Evolutionary conservation across 2,113 vertebrate genomes (phyloP).

Genomic region (Lichenostomus cassidix): DNA sequence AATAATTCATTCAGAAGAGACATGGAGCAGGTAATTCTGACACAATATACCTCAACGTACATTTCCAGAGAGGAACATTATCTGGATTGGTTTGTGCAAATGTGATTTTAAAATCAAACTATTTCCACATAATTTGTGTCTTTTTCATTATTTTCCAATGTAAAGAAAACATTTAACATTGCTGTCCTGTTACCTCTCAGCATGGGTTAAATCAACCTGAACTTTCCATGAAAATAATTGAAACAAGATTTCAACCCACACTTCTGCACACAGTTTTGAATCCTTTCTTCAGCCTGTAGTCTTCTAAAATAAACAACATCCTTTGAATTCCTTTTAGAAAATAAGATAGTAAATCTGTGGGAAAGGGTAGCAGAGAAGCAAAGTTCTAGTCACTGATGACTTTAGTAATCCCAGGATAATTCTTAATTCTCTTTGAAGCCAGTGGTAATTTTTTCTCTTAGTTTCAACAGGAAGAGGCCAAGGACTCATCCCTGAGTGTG

Average conservation of each 20-base stretch:
- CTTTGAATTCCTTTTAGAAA: conserved; percentile 17
- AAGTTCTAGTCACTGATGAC: neutral
- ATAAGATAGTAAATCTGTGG: conserved; percentile 34
- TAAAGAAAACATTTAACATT: neutral
- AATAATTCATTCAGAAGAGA: neutral
- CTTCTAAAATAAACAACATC: conserved; percentile 45
- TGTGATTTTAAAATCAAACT: neutral
- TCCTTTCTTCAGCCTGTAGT: conserved; percentile 14
- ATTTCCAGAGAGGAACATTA: fast-evolving
- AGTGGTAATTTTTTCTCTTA: neutral
- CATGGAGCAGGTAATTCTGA: neutral
- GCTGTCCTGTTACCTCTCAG: neutral
- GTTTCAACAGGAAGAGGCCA: conserved; percentile 38
- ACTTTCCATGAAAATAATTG: neutral
- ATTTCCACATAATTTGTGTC: neutral
- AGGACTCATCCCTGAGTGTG: neutral
- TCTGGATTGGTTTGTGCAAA: neutral
- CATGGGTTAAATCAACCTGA: neutral
- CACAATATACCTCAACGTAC: neutral
- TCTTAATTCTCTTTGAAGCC: conserved; percentile 45
- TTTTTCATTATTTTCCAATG: neutral
- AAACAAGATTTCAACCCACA: neutral
- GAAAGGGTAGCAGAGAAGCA: conserved; percentile 33
- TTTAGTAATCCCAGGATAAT: conserved; percentile 36
- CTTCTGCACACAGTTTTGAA: neutral